phyloP scores from a whole-genome alignment of 2,888 invertebrate species.

The Tachina fera region DNA sequence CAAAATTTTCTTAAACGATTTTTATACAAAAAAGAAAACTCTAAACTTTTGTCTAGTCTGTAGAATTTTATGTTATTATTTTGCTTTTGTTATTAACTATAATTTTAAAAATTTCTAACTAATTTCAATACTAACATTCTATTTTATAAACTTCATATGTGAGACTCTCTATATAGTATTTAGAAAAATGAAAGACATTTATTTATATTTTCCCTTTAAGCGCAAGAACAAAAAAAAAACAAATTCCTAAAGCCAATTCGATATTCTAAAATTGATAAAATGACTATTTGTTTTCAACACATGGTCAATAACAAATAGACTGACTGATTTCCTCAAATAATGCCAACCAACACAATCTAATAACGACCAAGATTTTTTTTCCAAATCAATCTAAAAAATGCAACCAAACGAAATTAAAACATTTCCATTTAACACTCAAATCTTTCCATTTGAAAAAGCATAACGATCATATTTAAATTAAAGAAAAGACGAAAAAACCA shows the following conservation, averaged over 20 bases:
- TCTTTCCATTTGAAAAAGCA: conserved; percentile 45
- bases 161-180: conserved; percentile 45
- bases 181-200: conserved; percentile 28
- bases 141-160: conserved; percentile 7
- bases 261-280: conserved; percentile 58
- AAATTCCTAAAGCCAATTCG: conserved; percentile 58
- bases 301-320: conserved; percentile 62
- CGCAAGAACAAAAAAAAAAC: conserved; percentile 20
- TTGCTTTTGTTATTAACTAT: conserved; percentile 59
- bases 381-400: conserved; percentile 30
- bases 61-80: conserved; percentile 68
- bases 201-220: conserved; percentile 13
- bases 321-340: conserved; percentile 66
- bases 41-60: conserved; percentile 67
- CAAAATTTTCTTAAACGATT: conserved; percentile 58
- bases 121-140: conserved; percentile 21
- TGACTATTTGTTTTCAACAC: conserved; percentile 3
- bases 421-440: conserved; percentile 41
- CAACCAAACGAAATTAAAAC: conserved; percentile 24
- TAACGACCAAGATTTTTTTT: conserved; percentile 59
- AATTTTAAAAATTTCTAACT: conserved; percentile 41
- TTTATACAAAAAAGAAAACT: conserved; percentile 36
- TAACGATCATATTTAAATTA: conserved; percentile 54
- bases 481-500: conserved; percentile 53
- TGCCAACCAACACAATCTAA: conserved; percentile 66